Evolutionary conservation across 2,797 vertebrate species (phyloP).

Genomic region (Molossus molossus): DNA sequence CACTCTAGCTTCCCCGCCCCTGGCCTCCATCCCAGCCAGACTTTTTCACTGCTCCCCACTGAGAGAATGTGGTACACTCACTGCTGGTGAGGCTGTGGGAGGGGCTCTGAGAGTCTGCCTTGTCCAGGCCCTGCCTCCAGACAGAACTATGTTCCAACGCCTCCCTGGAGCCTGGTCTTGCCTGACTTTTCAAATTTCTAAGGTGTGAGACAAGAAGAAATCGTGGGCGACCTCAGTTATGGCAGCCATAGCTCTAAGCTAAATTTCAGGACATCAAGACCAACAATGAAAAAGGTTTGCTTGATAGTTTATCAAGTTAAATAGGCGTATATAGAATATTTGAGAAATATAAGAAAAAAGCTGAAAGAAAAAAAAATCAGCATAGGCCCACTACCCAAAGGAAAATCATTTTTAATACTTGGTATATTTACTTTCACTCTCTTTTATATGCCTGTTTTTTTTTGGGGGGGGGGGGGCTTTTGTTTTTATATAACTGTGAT

Average conservation of each 20-base stretch:
- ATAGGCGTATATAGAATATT: constrained; percentile 35
- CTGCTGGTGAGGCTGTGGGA: background rate
- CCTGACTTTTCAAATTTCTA: constrained; percentile 34
- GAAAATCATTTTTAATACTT: constrained; percentile 58
- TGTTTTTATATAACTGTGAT: constrained; percentile 30
- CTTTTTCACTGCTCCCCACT: constrained; percentile 71
- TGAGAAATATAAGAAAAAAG: constrained; percentile 51
- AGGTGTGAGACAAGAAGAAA: background rate
- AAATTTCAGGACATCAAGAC: background rate
- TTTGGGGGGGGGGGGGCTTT: background rate
- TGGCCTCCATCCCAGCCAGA: constrained; percentile 69
- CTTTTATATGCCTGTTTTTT: constrained; percentile 27
- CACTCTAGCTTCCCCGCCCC: constrained; percentile 62
- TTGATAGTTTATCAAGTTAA: constrained; percentile 57
- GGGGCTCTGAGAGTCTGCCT: constrained; percentile 57
- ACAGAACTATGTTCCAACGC: background rate
- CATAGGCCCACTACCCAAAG: background rate
- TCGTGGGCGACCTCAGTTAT: background rate
- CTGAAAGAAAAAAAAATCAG: background rate
- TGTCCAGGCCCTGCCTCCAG: constrained; percentile 67
- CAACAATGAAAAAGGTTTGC: background rate
- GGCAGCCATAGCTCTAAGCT: background rate
- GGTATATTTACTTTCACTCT: constrained; percentile 18
- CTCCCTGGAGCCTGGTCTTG: constrained; percentile 6
- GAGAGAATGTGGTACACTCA: constrained; percentile 18